These are phyloP conservation scores for Drosophila eugracilis DNA, from an alignment of 1,140 invertebrate genomes.

Conservation along the genomic window DNA sequence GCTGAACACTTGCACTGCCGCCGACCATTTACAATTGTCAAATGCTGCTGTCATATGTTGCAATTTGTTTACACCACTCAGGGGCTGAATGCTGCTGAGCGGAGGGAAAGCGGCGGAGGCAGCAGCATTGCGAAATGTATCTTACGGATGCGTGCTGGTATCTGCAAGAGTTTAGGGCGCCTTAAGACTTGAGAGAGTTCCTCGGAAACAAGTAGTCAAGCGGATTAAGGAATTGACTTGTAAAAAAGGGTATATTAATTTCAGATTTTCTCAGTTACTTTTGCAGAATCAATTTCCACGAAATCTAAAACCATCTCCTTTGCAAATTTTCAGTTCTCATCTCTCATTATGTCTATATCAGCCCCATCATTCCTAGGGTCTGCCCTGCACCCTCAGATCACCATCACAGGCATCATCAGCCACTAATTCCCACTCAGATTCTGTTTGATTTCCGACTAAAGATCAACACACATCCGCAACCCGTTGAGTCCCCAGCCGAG, in stretches of 20 bases:
- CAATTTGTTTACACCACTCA: slow-evolving; percentile 79
- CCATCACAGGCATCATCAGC: slow-evolving; percentile 3
- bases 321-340: background rate
- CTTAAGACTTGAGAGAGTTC: background rate
- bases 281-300: background rate
- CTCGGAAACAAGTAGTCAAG: background rate
- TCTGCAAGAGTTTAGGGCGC: slow-evolving; percentile 8
- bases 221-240: background rate
- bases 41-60: slow-evolving; percentile 78
- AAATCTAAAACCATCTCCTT: background rate
- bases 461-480: slow-evolving; percentile 58
- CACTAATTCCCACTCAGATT: slow-evolving; percentile 31
- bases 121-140: slow-evolving; percentile 49
- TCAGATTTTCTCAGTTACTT: too few relatives aligned
- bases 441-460: slow-evolving; percentile 65
- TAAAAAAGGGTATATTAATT: too few relatives aligned
- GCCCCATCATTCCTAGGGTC: background rate
- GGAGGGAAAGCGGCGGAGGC: slow-evolving; percentile 7
- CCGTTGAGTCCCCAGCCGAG: slow-evolving; percentile 48
- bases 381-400: slow-evolving; percentile 10
- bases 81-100: background rate
- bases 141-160: slow-evolving; percentile 33
- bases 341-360: slow-evolving; percentile 30
- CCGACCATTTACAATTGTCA: slow-evolving; percentile 80
- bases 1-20: slow-evolving; percentile 52